Conservation (phyloP, 2,113 vertebrate genomes). For the Mionectes macconnelli region DNA sequence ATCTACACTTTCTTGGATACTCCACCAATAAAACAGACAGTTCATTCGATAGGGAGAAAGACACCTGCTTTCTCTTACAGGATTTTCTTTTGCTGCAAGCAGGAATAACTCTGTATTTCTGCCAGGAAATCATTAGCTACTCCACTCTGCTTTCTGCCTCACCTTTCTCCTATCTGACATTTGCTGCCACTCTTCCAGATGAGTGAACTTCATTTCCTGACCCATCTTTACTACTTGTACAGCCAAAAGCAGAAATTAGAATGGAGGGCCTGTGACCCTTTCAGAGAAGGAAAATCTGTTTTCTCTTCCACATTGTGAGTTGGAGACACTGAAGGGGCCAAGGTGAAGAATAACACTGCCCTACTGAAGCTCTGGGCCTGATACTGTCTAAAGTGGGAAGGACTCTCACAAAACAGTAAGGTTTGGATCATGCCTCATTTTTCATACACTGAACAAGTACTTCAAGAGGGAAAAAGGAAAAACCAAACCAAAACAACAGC, state of each 20-base stretch:
- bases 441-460: not conserved
- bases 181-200: not conserved
- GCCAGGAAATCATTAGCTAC: not conserved
- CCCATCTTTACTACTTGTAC: not conserved
- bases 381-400: not conserved
- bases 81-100: not conserved
- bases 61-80: not conserved
- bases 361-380: not conserved
- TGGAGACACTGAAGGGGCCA: not conserved
- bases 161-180: not conserved
- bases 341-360: not conserved
- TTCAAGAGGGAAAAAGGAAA: not conserved
- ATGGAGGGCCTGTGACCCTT: not conserved
- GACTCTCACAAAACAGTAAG: not conserved
- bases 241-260: not conserved
- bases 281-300: not conserved
- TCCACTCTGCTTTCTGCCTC: not conserved
- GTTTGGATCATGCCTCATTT: not conserved
- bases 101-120: not conserved
- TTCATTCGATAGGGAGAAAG: not conserved
- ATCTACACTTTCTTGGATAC: not conserved
- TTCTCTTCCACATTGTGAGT: not conserved
- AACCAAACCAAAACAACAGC: accelerated
- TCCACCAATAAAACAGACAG: not conserved
- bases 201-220: not conserved